Evolutionary conservation across 2,797 vertebrate species (phyloP).

Genomic region (Tenualosa ilisha): DNA sequence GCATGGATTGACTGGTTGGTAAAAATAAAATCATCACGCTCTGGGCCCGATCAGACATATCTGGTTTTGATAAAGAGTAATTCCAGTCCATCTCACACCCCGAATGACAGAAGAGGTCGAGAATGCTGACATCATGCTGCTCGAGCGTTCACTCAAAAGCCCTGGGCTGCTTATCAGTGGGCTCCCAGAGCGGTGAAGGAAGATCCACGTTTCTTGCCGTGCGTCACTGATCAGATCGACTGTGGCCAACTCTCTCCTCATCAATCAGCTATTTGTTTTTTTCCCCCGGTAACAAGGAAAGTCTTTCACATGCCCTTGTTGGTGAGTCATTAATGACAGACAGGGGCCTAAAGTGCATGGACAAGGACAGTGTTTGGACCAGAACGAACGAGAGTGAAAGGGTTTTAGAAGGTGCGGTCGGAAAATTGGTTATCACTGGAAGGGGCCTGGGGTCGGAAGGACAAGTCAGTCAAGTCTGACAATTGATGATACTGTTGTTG

Average conservation of each 20-base stretch:
- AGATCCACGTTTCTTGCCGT: not conserved
- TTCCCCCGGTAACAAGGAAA: not conserved
- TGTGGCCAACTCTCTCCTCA: slow-evolving; percentile 50
- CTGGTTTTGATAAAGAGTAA: slow-evolving; percentile 63
- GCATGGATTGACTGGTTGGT: not conserved
- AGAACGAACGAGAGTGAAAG: not conserved
- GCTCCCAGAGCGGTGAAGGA: not conserved
- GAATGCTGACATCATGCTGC: slow-evolving; percentile 61
- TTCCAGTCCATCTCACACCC: slow-evolving; percentile 54
- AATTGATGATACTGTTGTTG: slow-evolving; percentile 56
- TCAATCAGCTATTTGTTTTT: slow-evolving; percentile 40
- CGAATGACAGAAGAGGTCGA: slow-evolving; percentile 57
- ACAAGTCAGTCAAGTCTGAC: slow-evolving; percentile 60
- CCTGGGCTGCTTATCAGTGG: not conserved
- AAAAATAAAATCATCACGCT: not conserved
- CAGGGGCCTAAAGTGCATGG: slow-evolving; percentile 53
- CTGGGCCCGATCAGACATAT: slow-evolving; percentile 23
- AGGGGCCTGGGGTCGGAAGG: slow-evolving; percentile 57
- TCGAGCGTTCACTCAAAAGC: not conserved
- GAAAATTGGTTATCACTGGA: slow-evolving; percentile 25
- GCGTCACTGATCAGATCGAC: slow-evolving; percentile 57
- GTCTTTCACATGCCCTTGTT: not conserved
- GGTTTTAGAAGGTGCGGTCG: not conserved
- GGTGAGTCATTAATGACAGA: slow-evolving; percentile 55
- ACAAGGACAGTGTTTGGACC: slow-evolving; percentile 47